phyloP scores from a whole-genome alignment of 1,140 invertebrate species.

The Eriosoma lanigerum region DNA sequence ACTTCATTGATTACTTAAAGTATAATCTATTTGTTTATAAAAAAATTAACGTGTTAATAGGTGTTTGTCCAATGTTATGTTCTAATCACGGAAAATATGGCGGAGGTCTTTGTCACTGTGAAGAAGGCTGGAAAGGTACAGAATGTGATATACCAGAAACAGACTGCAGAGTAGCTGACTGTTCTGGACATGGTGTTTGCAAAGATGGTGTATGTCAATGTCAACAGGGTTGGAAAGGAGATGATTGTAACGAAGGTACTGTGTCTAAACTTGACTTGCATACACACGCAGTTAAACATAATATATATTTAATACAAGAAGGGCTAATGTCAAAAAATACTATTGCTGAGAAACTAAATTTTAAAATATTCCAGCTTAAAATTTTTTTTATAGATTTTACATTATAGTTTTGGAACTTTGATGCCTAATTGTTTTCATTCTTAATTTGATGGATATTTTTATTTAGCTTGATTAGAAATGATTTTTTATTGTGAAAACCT shows the following conservation, averaged over 20 bases:
- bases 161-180: conserved; percentile 90
- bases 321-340: no score
- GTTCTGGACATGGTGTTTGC: conserved; percentile 88
- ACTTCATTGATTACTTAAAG: background rate
- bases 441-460: no score
- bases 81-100: conserved; percentile 94
- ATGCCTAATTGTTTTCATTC: no score
- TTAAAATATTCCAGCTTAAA: no score
- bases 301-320: no score
- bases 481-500: no score
- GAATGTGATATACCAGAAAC: conserved; percentile 91
- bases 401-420: no score
- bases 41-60: conserved; percentile 60
- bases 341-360: no score
- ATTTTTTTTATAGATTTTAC: no score
- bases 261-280: background rate
- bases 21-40: no score
- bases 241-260: conserved; percentile 78
- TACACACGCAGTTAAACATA: no score
- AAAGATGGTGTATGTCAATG: conserved; percentile 86
- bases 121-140: conserved; percentile 93
- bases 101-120: conserved; percentile 92
- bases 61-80: conserved; percentile 96
- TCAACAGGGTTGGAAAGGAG: conserved; percentile 85
- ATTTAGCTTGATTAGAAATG: no score